phyloP scores from a whole-genome alignment of 2,113 vertebrate genomes.

The Archilochus colubris region DNA sequence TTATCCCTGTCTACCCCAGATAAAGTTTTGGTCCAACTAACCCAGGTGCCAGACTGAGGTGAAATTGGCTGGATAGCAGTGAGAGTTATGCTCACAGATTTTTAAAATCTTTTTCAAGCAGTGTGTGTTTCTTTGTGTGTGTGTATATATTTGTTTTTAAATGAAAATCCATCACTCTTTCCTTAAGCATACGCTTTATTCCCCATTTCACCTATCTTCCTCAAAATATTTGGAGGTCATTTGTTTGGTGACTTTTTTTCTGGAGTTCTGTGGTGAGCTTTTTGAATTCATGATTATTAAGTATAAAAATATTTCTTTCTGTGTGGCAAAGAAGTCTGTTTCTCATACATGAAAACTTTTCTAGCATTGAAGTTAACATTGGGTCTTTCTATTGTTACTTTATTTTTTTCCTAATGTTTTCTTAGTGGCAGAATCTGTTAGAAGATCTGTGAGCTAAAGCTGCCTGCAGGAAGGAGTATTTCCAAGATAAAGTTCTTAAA shows the following conservation, averaged over 20 bases:
- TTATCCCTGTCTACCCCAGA: not conserved
- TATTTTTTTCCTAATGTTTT: not conserved
- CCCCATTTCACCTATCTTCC: not conserved
- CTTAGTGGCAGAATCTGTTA: not conserved
- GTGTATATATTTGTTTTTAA: not conserved
- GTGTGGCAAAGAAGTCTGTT: not conserved
- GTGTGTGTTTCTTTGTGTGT: not conserved
- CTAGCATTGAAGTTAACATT: not conserved
- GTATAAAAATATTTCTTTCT: not conserved
- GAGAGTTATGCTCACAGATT: not conserved
- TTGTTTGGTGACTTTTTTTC: not conserved
- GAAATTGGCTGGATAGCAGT: not conserved
- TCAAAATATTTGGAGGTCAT: not conserved
- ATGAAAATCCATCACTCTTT: not conserved
- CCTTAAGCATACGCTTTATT: not conserved
- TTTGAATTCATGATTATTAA: not conserved
- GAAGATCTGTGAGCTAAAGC: not conserved
- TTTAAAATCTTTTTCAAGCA: not conserved
- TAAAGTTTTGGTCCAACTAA: not conserved
- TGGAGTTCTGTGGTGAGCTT: not conserved
- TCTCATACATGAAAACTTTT: not conserved
- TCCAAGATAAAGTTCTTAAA: conserved; percentile 19
- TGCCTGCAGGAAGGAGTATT: not conserved
- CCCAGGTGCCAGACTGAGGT: not conserved
- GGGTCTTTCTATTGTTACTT: not conserved